These are phyloP conservation scores for Jordanella pulchra DNA, from an alignment of 2,797 vertebrate genomes.

Conservation along the genomic window DNA sequence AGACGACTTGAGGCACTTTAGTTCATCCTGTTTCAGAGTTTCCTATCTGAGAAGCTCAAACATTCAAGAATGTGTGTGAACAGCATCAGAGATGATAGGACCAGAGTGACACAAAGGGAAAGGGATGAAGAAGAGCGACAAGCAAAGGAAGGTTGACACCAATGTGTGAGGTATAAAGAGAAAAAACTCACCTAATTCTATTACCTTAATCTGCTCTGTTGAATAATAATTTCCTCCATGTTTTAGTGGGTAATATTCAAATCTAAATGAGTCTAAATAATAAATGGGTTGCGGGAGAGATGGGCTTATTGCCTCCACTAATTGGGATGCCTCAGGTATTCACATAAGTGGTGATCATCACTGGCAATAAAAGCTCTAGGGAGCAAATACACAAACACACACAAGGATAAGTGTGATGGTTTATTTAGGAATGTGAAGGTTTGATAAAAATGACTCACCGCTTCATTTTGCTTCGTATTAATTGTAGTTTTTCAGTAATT, in stretches of 20 bases:
- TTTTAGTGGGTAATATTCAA: conserved; percentile 15
- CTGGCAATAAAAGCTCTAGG: background rate
- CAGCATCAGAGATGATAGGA: conserved; percentile 5
- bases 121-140: conserved; percentile 1
- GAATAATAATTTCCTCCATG: background rate
- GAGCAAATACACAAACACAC: background rate
- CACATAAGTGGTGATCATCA: background rate
- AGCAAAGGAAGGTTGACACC: conserved; percentile 4
- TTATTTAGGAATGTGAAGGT: background rate
- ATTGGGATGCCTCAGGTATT: conserved; percentile 11
- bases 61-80: conserved; percentile 16
- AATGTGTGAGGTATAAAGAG: background rate
- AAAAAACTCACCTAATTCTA: conserved; percentile 7
- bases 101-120: conserved; percentile 36
- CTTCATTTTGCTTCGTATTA: no score
- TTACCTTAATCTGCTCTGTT: conserved; percentile 3
- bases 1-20: background rate
- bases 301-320: conserved; percentile 11
- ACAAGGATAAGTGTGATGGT: background rate
- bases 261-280: conserved; percentile 4
- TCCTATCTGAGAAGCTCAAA: conserved; percentile 7
- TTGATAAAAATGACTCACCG: background rate
- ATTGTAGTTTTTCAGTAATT: background rate
- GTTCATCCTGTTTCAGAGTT: background rate
- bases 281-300: conserved; percentile 14